Conservation (phyloP, 2,888 invertebrate species). For the Trachelus stipa region DNA sequence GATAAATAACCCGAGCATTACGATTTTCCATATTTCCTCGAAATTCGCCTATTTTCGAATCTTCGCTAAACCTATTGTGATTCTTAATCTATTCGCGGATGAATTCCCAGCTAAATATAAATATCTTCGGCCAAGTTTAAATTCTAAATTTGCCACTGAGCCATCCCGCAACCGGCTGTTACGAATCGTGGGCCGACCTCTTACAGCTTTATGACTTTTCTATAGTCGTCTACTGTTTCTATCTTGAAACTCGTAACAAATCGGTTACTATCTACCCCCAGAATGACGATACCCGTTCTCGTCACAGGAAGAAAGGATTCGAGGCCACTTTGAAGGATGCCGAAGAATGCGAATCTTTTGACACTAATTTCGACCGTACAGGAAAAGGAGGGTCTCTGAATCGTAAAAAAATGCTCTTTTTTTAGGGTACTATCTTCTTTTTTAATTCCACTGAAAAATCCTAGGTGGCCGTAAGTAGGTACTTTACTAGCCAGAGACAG, state of each 20-base stretch:
- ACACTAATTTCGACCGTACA: conserved; percentile 13
- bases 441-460: not conserved
- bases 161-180: not conserved
- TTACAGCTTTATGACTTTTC: not conserved
- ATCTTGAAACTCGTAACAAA: conserved; percentile 3
- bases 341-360: conserved; percentile 21
- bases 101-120: conserved; percentile 4
- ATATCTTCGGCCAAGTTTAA: not conserved
- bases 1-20: not conserved
- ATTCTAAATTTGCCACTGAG: conserved; percentile 4
- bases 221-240: not conserved
- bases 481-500: not conserved
- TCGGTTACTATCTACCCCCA: not conserved
- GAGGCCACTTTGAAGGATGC: not conserved
- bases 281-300: not conserved
- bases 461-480: not conserved
- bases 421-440: not conserved
- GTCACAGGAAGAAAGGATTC: not conserved
- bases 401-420: not conserved
- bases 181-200: not conserved
- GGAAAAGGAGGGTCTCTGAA: not conserved
- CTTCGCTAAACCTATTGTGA: not conserved
- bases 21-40: not conserved
- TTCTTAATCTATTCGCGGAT: not conserved
- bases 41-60: not conserved